Conservation (phyloP, 2,797 vertebrate species). For the Momotus momota region DNA sequence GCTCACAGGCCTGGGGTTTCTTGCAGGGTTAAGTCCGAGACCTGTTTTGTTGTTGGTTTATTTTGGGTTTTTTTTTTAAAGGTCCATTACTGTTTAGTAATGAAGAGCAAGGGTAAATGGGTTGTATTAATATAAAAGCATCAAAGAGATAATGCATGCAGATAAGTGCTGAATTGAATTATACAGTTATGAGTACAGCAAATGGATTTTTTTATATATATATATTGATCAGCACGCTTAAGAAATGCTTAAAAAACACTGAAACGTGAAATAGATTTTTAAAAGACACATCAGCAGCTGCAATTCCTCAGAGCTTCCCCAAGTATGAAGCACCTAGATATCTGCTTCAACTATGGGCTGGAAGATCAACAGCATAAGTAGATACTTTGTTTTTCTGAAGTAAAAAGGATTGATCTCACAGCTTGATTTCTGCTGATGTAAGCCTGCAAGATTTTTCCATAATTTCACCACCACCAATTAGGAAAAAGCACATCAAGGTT, state of each 20-base stretch:
- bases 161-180: not conserved
- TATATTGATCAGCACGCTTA: not conserved
- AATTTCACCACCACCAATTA: not conserved
- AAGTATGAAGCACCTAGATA: not conserved
- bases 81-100: not conserved
- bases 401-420: not conserved
- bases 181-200: not conserved
- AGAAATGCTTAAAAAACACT: not conserved
- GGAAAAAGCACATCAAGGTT: not conserved
- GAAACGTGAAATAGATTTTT: not conserved
- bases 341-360: not conserved
- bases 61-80: not conserved
- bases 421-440: not conserved
- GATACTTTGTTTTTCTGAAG: not conserved
- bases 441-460: not conserved
- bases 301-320: not conserved
- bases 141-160: not conserved
- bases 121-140: not conserved
- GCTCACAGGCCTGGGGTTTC: not conserved
- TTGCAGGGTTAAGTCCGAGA: not conserved
- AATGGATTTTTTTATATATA: not conserved
- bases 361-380: not conserved
- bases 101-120: not conserved
- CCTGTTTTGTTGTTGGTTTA: no score
- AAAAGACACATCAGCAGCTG: not conserved